Evolutionary conservation across 2,888 invertebrate species (phyloP).

Genomic region (Drosophila buzzatii): DNA sequence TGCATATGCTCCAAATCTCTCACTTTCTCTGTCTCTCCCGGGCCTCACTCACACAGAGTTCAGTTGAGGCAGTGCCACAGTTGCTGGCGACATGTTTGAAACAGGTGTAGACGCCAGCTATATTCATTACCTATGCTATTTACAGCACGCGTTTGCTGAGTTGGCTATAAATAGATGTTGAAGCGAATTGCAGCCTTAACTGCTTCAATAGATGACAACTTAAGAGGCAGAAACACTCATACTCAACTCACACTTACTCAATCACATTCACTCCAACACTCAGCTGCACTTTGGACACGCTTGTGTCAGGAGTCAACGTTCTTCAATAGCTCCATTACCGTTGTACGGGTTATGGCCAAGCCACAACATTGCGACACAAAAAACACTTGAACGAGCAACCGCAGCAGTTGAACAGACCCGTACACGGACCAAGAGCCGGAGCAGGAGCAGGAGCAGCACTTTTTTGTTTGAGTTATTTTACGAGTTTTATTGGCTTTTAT

Average conservation of each 20-base stretch:
- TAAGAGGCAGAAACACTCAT: constrained; percentile 4
- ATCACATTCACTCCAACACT: neutral
- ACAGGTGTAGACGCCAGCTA: constrained; percentile 76
- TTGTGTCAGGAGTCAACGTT: constrained; percentile 44
- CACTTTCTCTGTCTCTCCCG: neutral
- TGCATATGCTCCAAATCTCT: neutral
- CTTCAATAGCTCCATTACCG: constrained; percentile 55
- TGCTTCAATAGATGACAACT: constrained; percentile 39
- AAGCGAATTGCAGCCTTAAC: constrained; percentile 34
- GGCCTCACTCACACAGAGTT: constrained; percentile 16
- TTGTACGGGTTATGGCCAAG: constrained; percentile 55
- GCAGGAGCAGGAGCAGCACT: constrained; percentile 14
- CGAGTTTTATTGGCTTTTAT: constrained; percentile 82
- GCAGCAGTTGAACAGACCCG: constrained; percentile 11
- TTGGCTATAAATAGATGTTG: constrained; percentile 52
- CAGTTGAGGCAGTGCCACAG: constrained; percentile 22
- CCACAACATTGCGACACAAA: constrained; percentile 77
- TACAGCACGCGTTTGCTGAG: constrained; percentile 34
- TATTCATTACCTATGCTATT: constrained; percentile 46
- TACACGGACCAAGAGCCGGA: no score
- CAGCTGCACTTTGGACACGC: constrained; percentile 19
- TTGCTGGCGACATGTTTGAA: constrained; percentile 64
- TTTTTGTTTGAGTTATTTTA: constrained; percentile 77
- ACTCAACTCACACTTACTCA: neutral
- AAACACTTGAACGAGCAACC: constrained; percentile 67